Conservation (phyloP, 2,888 invertebrate genomes). For the Papilio elwesi region DNA sequence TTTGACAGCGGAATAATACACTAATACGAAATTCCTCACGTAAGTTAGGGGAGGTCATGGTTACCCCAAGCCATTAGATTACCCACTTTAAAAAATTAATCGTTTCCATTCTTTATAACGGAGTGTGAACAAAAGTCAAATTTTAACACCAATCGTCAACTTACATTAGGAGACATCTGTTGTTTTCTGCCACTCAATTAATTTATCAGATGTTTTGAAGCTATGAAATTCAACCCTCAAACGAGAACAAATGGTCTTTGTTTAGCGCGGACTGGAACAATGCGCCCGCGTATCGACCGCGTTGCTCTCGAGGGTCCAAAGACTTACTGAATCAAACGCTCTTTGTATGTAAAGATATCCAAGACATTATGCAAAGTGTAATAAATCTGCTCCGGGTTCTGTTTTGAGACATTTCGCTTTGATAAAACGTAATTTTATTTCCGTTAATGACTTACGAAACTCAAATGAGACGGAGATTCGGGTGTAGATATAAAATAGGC, state of each 20-base stretch:
- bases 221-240: conserved; percentile 37
- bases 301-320: conserved; percentile 11
- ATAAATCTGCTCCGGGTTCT: conserved; percentile 21
- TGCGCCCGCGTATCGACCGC: conserved; percentile 39
- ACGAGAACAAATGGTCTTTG: conserved; percentile 36
- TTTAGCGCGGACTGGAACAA: conserved; percentile 34
- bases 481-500: no score
- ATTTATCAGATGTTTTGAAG: conserved; percentile 34
- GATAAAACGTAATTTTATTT: conserved; percentile 27
- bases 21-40: no score
- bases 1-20: no score
- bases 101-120: not conserved
- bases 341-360: conserved; percentile 33
- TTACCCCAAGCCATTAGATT: not conserved
- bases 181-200: conserved; percentile 30
- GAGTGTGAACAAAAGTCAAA: conserved; percentile 12
- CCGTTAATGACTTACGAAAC: conserved; percentile 17
- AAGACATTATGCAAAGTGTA: conserved; percentile 28
- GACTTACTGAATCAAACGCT: conserved; percentile 34
- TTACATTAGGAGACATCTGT: conserved; percentile 13
- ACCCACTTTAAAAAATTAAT: not conserved
- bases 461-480: not conserved
- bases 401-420: conserved; percentile 18
- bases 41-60: not conserved
- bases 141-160: conserved; percentile 24